Base-by-base conservation (phyloP, 2,113 vertebrate species). In the Solea senegalensis region DNA sequence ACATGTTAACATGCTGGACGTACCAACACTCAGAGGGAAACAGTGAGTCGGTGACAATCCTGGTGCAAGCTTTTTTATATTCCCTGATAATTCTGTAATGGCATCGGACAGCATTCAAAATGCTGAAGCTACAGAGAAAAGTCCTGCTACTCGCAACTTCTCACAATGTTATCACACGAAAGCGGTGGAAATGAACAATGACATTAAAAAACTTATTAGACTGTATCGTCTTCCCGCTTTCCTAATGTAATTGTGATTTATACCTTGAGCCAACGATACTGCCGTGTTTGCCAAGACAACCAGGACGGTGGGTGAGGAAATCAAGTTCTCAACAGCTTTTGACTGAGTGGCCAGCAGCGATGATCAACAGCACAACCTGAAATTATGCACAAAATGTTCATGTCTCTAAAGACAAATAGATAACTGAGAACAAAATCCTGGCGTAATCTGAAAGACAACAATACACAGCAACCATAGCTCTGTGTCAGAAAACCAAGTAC, bases 251-350 rank as follows among this genome's bases (percentile, higher is more conserved):
- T 87, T 87, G 83, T 91, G 63, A 66, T 12, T 58, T 57, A 21
- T 74, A 57, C 80, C 78, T 89, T 89, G 88, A 88, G 83, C 65
- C 83, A 91, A 64, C 73, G 83, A 91, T 82, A 90, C 80, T 65
- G 67, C 53, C 53, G 8, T 28, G 85, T 87, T 88, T 85, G 84
- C 83, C 71, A 84, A 68, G 49, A 70, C 80, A 75, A 85, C 78
- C 52, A 45, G 82, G 78, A 80, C 82, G 84, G 76, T 81, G 62
- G 82, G 83, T 60, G 74, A 88, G 80, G 67, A 81, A 88, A 80
- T 86, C 86, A 78, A 41, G 65, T 61, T 72, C 74, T 76, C 13
- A 12, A 8, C 45, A 16, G 52, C 28, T 43, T 60, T 51, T 65
- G 55, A 68, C 59, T 63, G 46, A 63, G 69, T 4, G 54, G 66